Conservation (phyloP, 2,113 vertebrate species). For the Alexandromys fortis region DNA sequence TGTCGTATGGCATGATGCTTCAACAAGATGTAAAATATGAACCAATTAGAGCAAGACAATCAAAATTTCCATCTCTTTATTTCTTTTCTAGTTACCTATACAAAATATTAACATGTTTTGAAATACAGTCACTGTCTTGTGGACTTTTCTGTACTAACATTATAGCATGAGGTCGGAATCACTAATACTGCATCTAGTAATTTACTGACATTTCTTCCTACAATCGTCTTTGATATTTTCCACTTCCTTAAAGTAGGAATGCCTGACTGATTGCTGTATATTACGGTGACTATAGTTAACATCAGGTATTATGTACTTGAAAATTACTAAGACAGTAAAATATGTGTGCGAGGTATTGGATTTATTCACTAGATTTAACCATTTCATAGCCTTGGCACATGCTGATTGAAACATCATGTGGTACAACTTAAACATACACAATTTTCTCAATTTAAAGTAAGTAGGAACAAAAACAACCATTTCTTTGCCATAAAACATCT, state of each 20-base stretch:
- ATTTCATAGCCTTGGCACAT: neutral
- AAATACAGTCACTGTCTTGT: neutral
- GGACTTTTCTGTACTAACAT: neutral
- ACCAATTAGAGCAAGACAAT: neutral
- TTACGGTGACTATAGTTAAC: neutral
- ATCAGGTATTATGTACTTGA: neutral
- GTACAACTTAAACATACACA: neutral
- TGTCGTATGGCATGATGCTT: neutral
- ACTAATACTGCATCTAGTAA: constrained; percentile 4
- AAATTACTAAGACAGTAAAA: neutral
- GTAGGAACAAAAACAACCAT: neutral
- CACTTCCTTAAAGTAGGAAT: constrained; percentile 35
- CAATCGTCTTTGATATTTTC: neutral
- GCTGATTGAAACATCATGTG: neutral
- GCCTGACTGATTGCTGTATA: neutral
- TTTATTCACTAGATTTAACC: neutral
- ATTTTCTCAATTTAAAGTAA: neutral
- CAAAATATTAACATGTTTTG: neutral
- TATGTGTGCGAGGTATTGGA: neutral
- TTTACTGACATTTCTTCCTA: constrained; percentile 24
- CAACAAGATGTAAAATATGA: neutral
- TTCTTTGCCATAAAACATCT: constrained; percentile 18
- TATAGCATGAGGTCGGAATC: neutral
- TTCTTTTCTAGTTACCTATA: neutral
- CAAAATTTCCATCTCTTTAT: neutral